These are phyloP conservation scores for Phymorhynchus buccinoides DNA, from an alignment of 1,140 invertebrate genomes.

Conservation along the genomic window DNA sequence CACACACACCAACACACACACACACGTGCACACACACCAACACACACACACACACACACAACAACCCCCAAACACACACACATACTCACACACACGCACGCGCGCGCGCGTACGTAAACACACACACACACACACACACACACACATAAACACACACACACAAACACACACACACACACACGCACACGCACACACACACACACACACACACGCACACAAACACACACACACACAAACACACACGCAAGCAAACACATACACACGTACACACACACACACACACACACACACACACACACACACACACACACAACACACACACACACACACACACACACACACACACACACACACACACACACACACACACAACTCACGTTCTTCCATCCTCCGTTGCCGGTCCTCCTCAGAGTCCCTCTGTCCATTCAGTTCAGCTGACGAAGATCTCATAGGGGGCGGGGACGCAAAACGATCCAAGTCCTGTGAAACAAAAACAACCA, in stretches of 20 bases:
- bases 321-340: not conserved
- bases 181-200: too few relatives aligned
- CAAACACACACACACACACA: not conserved
- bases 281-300: conserved; percentile 2
- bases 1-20: not conserved
- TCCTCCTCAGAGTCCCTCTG: conserved; percentile 42
- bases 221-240: not conserved
- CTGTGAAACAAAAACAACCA: too few relatives aligned
- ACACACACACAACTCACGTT: conserved; percentile 45
- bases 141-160: too few relatives aligned
- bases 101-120: too few relatives aligned
- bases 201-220: not conserved
- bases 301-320: not conserved
- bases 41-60: not conserved
- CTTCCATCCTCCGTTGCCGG: conserved; percentile 44
- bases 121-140: not conserved
- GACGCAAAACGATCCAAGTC: conserved; percentile 54
- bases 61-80: too few relatives aligned
- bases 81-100: not conserved
- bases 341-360: not conserved
- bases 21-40: too few relatives aligned
- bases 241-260: not conserved
- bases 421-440: conserved; percentile 35
- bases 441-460: conserved; percentile 50
- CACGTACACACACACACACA: too few relatives aligned